Evolutionary conservation across 2,888 invertebrate genomes (phyloP).

Genomic region (Melanostoma scalare): DNA sequence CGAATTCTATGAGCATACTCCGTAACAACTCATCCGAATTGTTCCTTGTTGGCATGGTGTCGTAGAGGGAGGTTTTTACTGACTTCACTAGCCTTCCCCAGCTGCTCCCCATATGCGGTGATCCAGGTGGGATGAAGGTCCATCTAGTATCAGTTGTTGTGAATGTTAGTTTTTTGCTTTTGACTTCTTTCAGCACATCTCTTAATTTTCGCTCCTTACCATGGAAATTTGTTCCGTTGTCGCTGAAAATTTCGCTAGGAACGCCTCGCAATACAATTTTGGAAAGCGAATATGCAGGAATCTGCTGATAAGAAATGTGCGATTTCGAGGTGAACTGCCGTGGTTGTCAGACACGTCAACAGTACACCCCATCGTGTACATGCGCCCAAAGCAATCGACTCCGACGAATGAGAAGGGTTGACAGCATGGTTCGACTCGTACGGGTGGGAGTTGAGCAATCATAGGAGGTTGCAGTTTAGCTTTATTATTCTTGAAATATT

Average conservation of each 20-base stretch:
- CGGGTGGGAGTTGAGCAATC: conserved; percentile 17
- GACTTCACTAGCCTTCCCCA: conserved; percentile 44
- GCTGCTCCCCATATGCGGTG: no score
- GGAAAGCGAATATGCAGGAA: conserved; percentile 42
- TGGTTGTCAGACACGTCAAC: neutral
- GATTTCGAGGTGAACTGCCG: neutral
- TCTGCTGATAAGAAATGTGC: neutral
- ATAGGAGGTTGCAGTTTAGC: conserved; percentile 14
- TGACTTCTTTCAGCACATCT: conserved; percentile 1
- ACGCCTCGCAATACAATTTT: conserved; percentile 50
- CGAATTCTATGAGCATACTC: conserved; percentile 27
- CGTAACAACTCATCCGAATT: conserved; percentile 66
- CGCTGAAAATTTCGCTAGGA: conserved; percentile 10
- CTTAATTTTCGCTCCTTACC: neutral
- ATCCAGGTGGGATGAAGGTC: conserved; percentile 73
- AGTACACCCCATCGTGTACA: conserved; percentile 11
- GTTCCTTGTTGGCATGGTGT: conserved; percentile 45
- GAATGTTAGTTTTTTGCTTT: conserved; percentile 12
- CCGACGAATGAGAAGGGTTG: conserved; percentile 19
- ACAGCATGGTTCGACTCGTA: neutral
- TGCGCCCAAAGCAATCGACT: conserved; percentile 11
- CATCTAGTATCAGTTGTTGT: conserved; percentile 38
- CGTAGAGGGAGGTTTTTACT: conserved; percentile 51
- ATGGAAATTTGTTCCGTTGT: conserved; percentile 7
- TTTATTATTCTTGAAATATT: neutral